A percentile compares a stretch with the other conserved stretches of the same genome.
phyloP scores from a whole-genome alignment of 1,140 invertebrate species.

The Lepidurus apus region DNA sequence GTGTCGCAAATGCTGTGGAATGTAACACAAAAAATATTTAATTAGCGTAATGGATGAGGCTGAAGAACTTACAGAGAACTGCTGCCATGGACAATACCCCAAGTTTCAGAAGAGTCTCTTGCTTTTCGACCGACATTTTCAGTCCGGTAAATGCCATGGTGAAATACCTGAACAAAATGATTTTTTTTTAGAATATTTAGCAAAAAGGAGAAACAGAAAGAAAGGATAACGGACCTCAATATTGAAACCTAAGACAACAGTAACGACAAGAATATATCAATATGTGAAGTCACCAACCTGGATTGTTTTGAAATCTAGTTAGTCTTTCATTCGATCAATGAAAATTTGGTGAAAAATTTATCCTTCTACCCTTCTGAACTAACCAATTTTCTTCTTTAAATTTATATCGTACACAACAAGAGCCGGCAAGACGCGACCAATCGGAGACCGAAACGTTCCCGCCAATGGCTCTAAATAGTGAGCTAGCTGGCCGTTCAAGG shows the following conservation, averaged over 20 bases:
- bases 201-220: too few relatives aligned
- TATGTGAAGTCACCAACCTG: too few relatives aligned
- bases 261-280: too few relatives aligned
- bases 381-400: background rate
- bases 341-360: background rate
- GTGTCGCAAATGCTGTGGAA: slow-evolving; percentile 93
- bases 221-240: too few relatives aligned
- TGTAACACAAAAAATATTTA: slow-evolving; percentile 62
- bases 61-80: slow-evolving; percentile 75
- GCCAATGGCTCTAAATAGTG: background rate
- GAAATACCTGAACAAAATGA: background rate
- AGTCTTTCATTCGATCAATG: background rate
- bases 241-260: too few relatives aligned
- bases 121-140: slow-evolving; percentile 73
- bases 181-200: background rate
- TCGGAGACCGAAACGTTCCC: background rate
- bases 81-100: slow-evolving; percentile 84
- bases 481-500: background rate
- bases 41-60: slow-evolving; percentile 10
- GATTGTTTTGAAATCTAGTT: too few relatives aligned
- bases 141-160: slow-evolving; percentile 34
- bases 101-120: slow-evolving; percentile 89
- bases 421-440: slow-evolving; percentile 1
- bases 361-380: background rate
- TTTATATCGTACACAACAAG: background rate